phyloP scores from a whole-genome alignment of 92 coral and sea anemone genomes.

The Porites cylindrica region DNA sequence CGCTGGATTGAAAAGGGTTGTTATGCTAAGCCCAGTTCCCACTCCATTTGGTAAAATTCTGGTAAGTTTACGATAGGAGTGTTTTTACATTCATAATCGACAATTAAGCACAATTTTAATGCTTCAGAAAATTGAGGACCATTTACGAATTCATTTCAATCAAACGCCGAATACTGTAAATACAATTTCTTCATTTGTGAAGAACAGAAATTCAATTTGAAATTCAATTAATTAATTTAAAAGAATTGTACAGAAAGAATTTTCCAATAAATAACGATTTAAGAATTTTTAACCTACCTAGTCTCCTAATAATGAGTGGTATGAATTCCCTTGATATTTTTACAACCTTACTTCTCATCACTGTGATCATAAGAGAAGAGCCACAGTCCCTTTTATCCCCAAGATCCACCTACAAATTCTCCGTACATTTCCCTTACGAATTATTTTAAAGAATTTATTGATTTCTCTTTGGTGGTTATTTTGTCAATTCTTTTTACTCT shows the following conservation, averaged over 20 bases:
- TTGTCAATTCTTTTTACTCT: too few relatives aligned
- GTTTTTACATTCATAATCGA: background rate
- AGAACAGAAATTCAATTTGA: slow-evolving; percentile 14
- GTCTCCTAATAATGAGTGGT: too few relatives aligned
- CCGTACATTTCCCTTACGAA: too few relatives aligned
- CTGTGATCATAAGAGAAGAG: too few relatives aligned
- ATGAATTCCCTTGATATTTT: too few relatives aligned
- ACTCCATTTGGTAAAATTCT: background rate
- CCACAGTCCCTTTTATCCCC: too few relatives aligned
- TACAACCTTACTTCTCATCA: too few relatives aligned
- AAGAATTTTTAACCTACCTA: background rate
- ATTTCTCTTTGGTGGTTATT: too few relatives aligned
- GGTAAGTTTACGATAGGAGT: background rate
- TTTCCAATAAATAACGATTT: slow-evolving; percentile 21
- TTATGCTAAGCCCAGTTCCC: background rate
- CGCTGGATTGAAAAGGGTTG: too few relatives aligned
- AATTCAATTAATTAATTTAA: background rate
- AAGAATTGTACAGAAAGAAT: slow-evolving; percentile 47
- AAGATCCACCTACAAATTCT: too few relatives aligned
- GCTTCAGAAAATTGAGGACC: background rate
- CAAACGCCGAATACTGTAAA: slow-evolving; percentile 3
- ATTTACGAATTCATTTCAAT: background rate
- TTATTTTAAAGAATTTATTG: too few relatives aligned
- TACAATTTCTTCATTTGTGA: background rate
- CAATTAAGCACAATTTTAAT: slow-evolving; percentile 9